A percentile compares a stretch with the other conserved stretches of the same genome.
These are phyloP conservation scores for Boloria euphrosyne DNA, from an alignment of 2,888 invertebrate species.

Conservation along the genomic window DNA sequence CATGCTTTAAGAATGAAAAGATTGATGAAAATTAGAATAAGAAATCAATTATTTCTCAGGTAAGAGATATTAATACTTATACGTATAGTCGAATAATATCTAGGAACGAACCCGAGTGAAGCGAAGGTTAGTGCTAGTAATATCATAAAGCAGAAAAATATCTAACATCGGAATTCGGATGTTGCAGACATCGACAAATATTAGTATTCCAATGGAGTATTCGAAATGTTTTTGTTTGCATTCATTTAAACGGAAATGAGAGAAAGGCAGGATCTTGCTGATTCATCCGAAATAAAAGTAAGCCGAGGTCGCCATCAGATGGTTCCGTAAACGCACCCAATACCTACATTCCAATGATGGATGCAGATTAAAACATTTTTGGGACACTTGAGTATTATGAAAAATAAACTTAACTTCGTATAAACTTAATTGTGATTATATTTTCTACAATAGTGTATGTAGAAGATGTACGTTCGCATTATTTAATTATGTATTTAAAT, in stretches of 20 bases:
- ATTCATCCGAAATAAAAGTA: slow-evolving; percentile 40
- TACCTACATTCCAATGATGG: neutral
- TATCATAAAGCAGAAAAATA: too few species aligned
- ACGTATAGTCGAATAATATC: neutral
- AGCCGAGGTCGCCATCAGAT: slow-evolving; percentile 31
- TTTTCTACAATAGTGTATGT: too few species aligned
- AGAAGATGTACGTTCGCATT: too few species aligned
- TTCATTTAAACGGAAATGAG: slow-evolving; percentile 41
- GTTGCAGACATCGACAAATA: slow-evolving; percentile 18
- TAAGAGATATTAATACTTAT: too few species aligned
- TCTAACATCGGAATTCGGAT: too few species aligned
- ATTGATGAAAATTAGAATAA: too few species aligned
- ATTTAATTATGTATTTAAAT: too few species aligned
- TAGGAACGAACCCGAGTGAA: neutral
- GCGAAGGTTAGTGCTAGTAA: too few species aligned
- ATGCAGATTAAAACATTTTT: neutral
- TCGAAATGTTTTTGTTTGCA: slow-evolving; percentile 35
- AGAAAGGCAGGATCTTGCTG: slow-evolving; percentile 43
- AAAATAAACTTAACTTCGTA: neutral
- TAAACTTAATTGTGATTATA: neutral
- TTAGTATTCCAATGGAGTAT: slow-evolving; percentile 38
- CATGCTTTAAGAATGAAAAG: too few species aligned
- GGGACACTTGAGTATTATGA: neutral
- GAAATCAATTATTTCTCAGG: too few species aligned
- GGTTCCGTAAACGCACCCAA: slow-evolving; percentile 21